Percentiles rank a stretch among this genome's conserved stretches.
phyloP scores from a whole-genome alignment of 1,140 invertebrate species.

The Macrosteles quadrilineatus region DNA sequence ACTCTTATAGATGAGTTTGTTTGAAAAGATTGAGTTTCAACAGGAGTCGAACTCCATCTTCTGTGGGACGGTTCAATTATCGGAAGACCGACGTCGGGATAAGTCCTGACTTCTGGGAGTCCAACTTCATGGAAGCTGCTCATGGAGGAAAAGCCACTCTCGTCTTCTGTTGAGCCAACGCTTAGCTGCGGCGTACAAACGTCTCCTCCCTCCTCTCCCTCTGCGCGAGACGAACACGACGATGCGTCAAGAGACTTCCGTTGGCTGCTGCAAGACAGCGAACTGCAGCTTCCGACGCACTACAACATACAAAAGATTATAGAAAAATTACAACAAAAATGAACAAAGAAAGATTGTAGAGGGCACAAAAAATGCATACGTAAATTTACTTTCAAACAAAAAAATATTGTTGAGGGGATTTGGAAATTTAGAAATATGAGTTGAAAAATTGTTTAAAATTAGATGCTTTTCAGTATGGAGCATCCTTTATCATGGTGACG shows the following conservation, averaged over 20 bases:
- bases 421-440: no score
- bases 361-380: no score
- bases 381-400: no score
- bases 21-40: conserved; percentile 23
- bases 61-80: conserved; percentile 38
- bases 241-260: conserved; percentile 37
- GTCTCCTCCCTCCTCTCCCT: conserved; percentile 43
- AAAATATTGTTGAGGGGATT: no score
- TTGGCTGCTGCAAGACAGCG: conserved; percentile 36
- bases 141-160: conserved; percentile 80
- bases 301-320: conserved; percentile 15
- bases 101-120: conserved; percentile 34
- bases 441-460: no score
- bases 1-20: conserved; percentile 35
- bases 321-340: no score
- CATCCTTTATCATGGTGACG: no score
- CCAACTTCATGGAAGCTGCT: conserved; percentile 78
- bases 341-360: no score
- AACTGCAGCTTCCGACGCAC: conserved; percentile 43
- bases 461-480: no score
- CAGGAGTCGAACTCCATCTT: conserved; percentile 40
- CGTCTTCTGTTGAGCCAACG: conserved; percentile 65
- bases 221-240: conserved; percentile 8
- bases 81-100: conserved; percentile 42
- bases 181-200: conserved; percentile 52